phyloP scores from a whole-genome alignment of 2,113 vertebrate species.

The Pagrus major region DNA sequence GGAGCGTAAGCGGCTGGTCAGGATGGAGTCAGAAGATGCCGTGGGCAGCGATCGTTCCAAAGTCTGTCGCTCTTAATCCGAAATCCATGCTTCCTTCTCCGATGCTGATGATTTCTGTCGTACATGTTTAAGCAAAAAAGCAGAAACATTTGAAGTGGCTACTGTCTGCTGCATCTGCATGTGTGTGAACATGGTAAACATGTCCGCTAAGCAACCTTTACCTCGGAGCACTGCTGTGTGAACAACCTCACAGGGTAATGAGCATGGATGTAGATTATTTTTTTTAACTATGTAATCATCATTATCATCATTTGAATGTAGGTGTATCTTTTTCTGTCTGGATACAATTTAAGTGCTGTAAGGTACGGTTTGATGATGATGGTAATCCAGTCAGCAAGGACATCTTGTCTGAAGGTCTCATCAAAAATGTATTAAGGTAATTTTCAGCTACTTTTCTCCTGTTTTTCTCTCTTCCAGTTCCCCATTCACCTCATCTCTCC shows the following conservation, averaged over 20 bases:
- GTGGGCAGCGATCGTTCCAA: no score
- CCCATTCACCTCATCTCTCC: not conserved
- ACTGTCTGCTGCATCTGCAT: no score
- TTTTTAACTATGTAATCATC: slow-evolving; percentile 5
- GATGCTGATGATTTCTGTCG: no score
- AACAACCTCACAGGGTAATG: not conserved
- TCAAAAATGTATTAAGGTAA: not conserved
- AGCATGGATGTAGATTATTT: not conserved
- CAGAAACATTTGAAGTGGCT: no score
- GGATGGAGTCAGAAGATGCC: no score
- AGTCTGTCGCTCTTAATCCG: no score
- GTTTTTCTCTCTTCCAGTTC: not conserved
- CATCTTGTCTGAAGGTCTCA: not conserved
- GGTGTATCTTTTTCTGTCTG: not conserved
- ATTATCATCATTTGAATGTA: not conserved
- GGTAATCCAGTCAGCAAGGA: not conserved
- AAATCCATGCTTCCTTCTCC: no score
- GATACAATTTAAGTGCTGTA: not conserved
- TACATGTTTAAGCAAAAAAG: no score
- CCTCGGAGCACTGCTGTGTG: not conserved
- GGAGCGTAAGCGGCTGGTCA: no score
- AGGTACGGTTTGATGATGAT: not conserved
- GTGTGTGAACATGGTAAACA: not conserved
- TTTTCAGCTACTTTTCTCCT: not conserved
- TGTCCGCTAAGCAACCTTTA: no score